Evolutionary conservation across 2,797 vertebrate species (phyloP), one percentile per base, ranked within the genome.

Genomic region (Podarcis lilfordi): DNA sequence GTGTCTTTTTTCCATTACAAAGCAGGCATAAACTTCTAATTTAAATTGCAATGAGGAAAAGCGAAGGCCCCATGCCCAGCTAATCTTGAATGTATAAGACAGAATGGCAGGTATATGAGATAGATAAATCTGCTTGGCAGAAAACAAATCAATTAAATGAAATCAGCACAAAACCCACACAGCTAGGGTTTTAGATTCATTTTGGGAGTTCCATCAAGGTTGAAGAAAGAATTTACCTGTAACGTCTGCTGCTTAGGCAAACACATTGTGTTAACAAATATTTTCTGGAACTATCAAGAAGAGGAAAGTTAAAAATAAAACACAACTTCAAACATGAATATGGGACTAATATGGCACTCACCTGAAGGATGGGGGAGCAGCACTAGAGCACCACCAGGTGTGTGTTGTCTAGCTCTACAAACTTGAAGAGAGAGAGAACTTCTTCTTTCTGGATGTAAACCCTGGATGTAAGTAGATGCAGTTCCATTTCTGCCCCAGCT

Each of bases 141-240:
- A 82, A 87, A 32, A 90, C 50, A 92, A 91, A 91, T 61, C 82
- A 90, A 66, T 1, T 13, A 10, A 19, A 32, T 80, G 35, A 66
- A 82, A 86, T 88, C 40, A 88, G 87, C 27, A 69, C 11, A 72
- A 15, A 17, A 45, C 55, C 50, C 2, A 68, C 23, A 40, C 4
- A 10, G 35, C 72, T 19, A 32, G 76, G 66, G 82, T 87, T 91
- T 82, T 72, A 0, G 68, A 77, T 81, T 93, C 74, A 40, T 77
- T 68, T 50, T 0, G 13, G 82, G 87, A 88, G 79, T 55, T 50
- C 82, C 89, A 80, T 94, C 92, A 91, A 83, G 90, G 64, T 8
- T 72, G 66, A 80, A 91, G 61, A 89, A 92, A 23, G 17, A 43
- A 69, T 86, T 89, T 74, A 83, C 80, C 69, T 92, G 68, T 17